Evolutionary conservation across 2,888 invertebrate species (phyloP), one percentile per base, ranked within the genome.

Genomic region (Pterostichus madidus): DNA sequence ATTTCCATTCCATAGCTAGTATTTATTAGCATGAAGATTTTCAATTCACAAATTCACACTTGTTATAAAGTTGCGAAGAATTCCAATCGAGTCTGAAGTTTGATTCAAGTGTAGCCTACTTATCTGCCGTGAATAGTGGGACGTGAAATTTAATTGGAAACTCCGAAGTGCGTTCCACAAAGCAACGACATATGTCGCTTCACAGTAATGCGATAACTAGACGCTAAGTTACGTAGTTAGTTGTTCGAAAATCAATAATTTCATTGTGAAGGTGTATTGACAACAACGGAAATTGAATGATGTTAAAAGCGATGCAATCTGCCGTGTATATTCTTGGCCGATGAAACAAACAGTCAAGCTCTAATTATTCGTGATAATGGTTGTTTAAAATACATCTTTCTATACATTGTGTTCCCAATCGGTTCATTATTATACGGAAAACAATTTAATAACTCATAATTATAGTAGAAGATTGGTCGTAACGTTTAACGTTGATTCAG

Each of bases 191-290:
- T 75, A 24, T 75, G 75, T 52, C 75, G 13, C 8, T 52, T 31
- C 52, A n/a, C 15, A 8, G 32, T 53, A 49, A 71, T 49, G 71
- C 44, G 71, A 44, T 71, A 71, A 71, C 71, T 71, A 71, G 75
- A 13, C 49, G 13, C 49, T 75, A 75, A 75, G 52, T 75, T 75
- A 53, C 13, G n/a, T 32, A 75, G 75, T 75, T 75, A 75, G 53
- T 53, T 75, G 46, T 31, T 32, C 13, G 24, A 32, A n/a, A 52
- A 52, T 52, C 75, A 53, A 75, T 75, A 75, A 75, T n/a, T 32
- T 53, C 8, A 75, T 52, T 75, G 24, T 7, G 35, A 53, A 53
- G 75, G 53, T 75, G 53, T 52, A 75, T 75, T 31, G 32, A 32
- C 31, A 52, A 49, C 2, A 31, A n/a, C 52, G 75, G 75, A 46